Conservation (phyloP, 2,797 vertebrate species). For the Austrolebias charrua region DNA sequence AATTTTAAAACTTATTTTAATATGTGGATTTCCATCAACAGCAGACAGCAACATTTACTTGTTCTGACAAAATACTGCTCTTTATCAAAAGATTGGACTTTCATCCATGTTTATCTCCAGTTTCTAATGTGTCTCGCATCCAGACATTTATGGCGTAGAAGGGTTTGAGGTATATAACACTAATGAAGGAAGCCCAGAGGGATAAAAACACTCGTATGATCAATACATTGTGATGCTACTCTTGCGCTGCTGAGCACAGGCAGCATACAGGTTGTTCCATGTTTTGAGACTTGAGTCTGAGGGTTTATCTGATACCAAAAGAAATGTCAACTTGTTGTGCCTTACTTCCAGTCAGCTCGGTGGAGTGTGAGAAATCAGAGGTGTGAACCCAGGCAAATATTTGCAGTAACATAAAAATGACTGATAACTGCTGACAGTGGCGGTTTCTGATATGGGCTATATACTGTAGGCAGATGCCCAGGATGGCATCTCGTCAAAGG, state of each 20-base stretch:
- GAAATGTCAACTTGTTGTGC: not conserved
- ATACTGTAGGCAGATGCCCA: no score
- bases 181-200: not conserved
- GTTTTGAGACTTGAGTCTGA: not conserved
- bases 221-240: not conserved
- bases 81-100: not conserved
- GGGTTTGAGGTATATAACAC: not conserved
- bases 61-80: not conserved
- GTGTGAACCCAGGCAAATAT: not conserved
- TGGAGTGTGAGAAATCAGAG: not conserved
- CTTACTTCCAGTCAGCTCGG: constrained; percentile 1
- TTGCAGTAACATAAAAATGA: not conserved
- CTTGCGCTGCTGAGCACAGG: not conserved
- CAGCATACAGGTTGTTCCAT: not conserved
- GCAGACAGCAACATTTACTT: not conserved
- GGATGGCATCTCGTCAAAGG: no score
- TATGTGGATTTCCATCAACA: constrained; percentile 10
- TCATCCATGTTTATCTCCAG: not conserved
- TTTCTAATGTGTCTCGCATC: not conserved
- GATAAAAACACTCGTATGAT: not conserved
- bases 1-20: not conserved
- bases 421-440: not conserved
- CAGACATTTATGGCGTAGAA: not conserved
- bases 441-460: no score
- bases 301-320: not conserved